Percentiles rank a stretch among this genome's conserved stretches.
phyloP scores from a whole-genome alignment of 2,888 invertebrate species.

The Eupithecia vulgata region DNA sequence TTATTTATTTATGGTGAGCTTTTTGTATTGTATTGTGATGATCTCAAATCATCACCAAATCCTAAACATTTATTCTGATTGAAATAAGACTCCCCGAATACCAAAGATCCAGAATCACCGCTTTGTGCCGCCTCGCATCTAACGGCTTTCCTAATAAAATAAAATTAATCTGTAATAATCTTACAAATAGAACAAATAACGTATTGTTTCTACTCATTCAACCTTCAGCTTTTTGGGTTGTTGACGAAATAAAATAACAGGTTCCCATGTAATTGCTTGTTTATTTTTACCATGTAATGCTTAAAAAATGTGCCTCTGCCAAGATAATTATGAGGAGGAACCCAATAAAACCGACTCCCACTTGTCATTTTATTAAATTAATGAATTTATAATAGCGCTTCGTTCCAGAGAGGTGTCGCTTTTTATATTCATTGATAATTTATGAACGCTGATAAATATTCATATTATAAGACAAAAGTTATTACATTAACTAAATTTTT shows the following conservation, averaged over 20 bases:
- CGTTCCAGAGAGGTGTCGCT: conserved; percentile 30
- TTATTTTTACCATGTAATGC: neutral
- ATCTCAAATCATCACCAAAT: too few relatives aligned
- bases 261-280: neutral
- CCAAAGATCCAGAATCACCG: neutral
- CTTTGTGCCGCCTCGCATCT: neutral
- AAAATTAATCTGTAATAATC: neutral
- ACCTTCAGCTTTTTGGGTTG: neutral
- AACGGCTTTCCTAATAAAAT: neutral
- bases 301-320: neutral
- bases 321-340: neutral
- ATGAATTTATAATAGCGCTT: conserved; percentile 43
- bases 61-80: neutral
- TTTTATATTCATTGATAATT: conserved; percentile 42
- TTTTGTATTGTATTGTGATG: too few relatives aligned
- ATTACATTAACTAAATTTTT: conserved; percentile 17
- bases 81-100: neutral
- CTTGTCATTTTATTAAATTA: conserved; percentile 33
- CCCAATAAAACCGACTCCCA: conserved; percentile 6
- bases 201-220: neutral
- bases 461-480: conserved; percentile 36
- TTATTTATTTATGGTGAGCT: too few relatives aligned
- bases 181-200: neutral
- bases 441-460: conserved; percentile 37
- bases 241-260: neutral